These are phyloP conservation scores for Plecotus auritus DNA, from an alignment of 2,113 vertebrate genomes.

Conservation along the genomic window DNA sequence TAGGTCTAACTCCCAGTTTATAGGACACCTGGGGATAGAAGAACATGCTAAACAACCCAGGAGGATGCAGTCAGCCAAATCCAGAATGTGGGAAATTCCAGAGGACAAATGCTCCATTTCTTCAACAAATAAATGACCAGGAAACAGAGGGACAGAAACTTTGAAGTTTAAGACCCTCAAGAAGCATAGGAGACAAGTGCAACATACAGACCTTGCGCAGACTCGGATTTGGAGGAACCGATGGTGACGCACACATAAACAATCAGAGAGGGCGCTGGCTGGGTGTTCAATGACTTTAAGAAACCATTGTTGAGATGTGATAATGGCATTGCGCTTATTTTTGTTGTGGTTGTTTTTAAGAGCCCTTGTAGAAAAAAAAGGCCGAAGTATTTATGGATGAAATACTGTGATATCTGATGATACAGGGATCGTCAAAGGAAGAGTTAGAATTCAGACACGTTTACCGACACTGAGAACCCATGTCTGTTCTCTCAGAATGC, in stretches of 20 bases:
- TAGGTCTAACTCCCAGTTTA: not conserved
- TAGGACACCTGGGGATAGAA: not conserved
- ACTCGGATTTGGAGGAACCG: not conserved
- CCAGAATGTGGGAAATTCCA: too few relatives aligned
- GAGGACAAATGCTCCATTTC: not conserved
- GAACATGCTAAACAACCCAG: not conserved
- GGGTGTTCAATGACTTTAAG: fast-evolving
- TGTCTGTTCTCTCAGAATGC: fast-evolving
- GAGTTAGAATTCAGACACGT: not conserved
- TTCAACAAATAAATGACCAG: not conserved
- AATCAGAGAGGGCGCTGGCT: not conserved
- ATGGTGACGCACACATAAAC: fast-evolving
- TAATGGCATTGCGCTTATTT: too few relatives aligned
- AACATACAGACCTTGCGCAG: fast-evolving
- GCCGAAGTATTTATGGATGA: not conserved
- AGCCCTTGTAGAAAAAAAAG: too few relatives aligned
- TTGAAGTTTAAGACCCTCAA: too few relatives aligned
- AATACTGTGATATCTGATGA: not conserved
- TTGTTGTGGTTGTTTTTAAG: not conserved
- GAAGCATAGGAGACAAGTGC: not conserved
- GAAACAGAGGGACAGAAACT: too few relatives aligned
- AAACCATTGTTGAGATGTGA: not conserved
- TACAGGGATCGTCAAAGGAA: not conserved
- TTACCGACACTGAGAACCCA: fast-evolving
- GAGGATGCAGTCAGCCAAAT: too few relatives aligned